Percentiles rank a stretch among this genome's conserved stretches.
Evolutionary conservation across 2,113 vertebrate genomes (phyloP).

Genomic region (Salvator merianae): DNA sequence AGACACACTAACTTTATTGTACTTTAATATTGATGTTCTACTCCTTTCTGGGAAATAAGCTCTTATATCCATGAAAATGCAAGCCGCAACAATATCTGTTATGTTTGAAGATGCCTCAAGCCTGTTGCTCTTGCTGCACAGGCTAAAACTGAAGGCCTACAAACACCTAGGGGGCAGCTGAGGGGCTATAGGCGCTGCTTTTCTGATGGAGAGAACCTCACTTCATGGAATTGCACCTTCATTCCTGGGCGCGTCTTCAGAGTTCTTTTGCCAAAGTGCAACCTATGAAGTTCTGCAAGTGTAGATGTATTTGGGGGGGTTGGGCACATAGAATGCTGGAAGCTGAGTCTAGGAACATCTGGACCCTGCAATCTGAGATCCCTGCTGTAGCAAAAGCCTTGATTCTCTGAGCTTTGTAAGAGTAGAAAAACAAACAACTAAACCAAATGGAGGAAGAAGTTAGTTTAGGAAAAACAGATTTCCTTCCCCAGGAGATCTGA

Average conservation of each 20-base stretch:
- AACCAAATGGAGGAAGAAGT: not conserved
- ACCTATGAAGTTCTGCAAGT: not conserved
- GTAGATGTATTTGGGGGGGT: not conserved
- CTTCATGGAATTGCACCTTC: not conserved
- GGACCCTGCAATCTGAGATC: not conserved
- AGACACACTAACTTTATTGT: not conserved
- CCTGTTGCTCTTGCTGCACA: not conserved
- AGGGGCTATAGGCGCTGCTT: not conserved
- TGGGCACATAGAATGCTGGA: not conserved
- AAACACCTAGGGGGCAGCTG: not conserved
- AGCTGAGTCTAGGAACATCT: not conserved
- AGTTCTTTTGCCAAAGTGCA: not conserved
- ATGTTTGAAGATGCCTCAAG: not conserved
- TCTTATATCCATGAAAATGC: not conserved
- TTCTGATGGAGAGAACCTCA: not conserved
- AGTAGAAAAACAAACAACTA: slow-evolving; percentile 23
- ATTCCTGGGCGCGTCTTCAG: not conserved
- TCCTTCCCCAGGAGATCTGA: not conserved
- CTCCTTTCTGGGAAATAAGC: not conserved
- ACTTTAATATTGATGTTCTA: not conserved
- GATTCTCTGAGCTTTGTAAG: not conserved
- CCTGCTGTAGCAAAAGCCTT: not conserved
- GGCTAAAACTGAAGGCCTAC: not conserved
- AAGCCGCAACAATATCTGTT: not conserved
- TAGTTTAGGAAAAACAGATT: not conserved